Conservation (phyloP, 1,140 invertebrate species). For the Apis cerana region DNA sequence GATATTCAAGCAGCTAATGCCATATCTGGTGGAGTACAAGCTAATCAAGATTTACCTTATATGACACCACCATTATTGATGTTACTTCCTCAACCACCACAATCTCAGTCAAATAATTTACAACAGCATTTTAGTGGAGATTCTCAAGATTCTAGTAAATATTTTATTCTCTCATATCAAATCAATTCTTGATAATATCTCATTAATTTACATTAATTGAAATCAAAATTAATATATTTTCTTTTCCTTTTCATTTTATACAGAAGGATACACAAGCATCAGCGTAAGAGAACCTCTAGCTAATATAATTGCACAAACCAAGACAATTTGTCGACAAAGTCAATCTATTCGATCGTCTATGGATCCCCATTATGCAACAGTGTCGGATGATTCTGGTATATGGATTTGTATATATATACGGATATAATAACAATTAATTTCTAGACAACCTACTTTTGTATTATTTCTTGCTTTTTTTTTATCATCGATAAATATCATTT, state of each 20-base stretch:
- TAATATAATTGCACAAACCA: constrained; percentile 85
- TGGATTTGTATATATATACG: background rate
- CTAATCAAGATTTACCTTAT: constrained; percentile 93
- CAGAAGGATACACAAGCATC: constrained; percentile 94
- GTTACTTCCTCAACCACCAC: constrained; percentile 76
- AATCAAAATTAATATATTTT: background rate
- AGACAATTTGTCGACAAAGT: constrained; percentile 78
- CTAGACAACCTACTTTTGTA: background rate
- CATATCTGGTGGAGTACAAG: constrained; percentile 90
- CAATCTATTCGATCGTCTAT: constrained; percentile 79
- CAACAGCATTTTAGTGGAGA: constrained; percentile 90
- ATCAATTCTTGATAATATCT: background rate
- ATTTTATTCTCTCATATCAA: background rate
- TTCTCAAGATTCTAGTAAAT: constrained; percentile 91
- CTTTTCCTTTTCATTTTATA: background rate
- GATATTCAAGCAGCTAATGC: constrained; percentile 90
- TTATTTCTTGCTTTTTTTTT: background rate
- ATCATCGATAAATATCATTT: constrained; percentile 27
- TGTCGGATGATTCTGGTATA: constrained; percentile 91
- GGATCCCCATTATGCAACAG: constrained; percentile 90
- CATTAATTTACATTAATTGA: background rate
- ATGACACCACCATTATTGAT: constrained; percentile 90
- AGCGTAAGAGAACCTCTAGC: constrained; percentile 93
- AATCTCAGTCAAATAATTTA: constrained; percentile 70
- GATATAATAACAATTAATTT: background rate